Conservation (phyloP, 2,888 invertebrate genomes). For the Esperia sulphurella region DNA sequence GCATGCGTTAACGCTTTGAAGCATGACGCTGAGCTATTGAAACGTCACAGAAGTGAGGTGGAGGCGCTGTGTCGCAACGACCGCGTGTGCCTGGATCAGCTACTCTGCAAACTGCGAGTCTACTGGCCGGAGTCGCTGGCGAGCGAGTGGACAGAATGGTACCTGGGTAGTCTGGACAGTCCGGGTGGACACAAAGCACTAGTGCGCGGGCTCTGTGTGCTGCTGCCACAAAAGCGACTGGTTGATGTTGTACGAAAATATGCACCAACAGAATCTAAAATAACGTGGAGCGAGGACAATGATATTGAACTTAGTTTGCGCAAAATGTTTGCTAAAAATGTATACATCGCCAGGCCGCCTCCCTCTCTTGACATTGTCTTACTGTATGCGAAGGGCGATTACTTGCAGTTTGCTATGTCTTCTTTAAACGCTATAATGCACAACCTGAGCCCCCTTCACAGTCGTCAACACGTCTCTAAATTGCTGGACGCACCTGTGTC, state of each 20-base stretch:
- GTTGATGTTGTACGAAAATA: conserved; percentile 35
- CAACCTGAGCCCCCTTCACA: conserved; percentile 33
- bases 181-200: conserved; percentile 33
- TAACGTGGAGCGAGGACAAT: conserved; percentile 46
- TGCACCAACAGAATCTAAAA: conserved; percentile 39
- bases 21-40: conserved; percentile 47
- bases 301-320: conserved; percentile 33
- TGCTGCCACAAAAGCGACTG: conserved; percentile 36
- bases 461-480: conserved; percentile 27
- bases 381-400: conserved; percentile 55
- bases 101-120: conserved; percentile 44
- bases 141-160: conserved; percentile 31
- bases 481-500: conserved; percentile 42
- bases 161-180: conserved; percentile 26
- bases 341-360: conserved; percentile 49
- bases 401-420: conserved; percentile 48
- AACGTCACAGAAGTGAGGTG: conserved; percentile 28
- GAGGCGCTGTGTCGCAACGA: conserved; percentile 33
- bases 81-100: conserved; percentile 22
- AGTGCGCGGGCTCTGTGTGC: conserved; percentile 34
- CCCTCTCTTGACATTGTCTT: conserved; percentile 37
- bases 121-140: conserved; percentile 49
- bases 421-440: conserved; percentile 46
- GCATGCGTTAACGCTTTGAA: conserved; percentile 55
- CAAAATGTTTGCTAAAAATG: conserved; percentile 46